Conservation (phyloP, 2,888 invertebrate species). For the Drosophila colorata region DNA sequence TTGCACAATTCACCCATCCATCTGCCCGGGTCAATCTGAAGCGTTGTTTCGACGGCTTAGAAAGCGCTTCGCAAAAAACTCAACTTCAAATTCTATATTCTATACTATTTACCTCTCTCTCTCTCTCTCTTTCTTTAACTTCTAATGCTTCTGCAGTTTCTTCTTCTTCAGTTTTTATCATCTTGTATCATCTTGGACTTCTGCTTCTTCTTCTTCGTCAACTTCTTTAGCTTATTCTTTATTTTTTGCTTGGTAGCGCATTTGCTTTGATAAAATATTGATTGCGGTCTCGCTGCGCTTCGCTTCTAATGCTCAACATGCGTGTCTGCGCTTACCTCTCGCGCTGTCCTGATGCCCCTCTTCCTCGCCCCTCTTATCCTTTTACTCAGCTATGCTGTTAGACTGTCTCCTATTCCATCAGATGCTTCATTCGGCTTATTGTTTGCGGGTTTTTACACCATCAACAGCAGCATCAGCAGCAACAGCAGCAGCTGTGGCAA, state of each 20-base stretch:
- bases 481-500: slow-evolving; percentile 28
- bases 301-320: slow-evolving; percentile 64
- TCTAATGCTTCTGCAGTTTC: neutral
- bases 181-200: slow-evolving; percentile 1
- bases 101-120: neutral
- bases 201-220: neutral
- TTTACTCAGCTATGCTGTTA: slow-evolving; percentile 12
- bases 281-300: slow-evolving; percentile 64
- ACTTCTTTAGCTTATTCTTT: slow-evolving; percentile 11
- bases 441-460: slow-evolving; percentile 41
- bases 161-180: too few relatives aligned
- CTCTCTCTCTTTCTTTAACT: neutral
- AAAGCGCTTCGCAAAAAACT: slow-evolving; percentile 29
- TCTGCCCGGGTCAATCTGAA: slow-evolving; percentile 34
- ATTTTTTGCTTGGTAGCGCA: slow-evolving; percentile 34
- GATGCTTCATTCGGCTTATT: slow-evolving; percentile 53
- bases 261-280: slow-evolving; percentile 78
- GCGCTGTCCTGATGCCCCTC: neutral
- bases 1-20: neutral
- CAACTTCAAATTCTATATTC: slow-evolving; percentile 35
- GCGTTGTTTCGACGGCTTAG: slow-evolving; percentile 36
- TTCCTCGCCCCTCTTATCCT: slow-evolving; percentile 1
- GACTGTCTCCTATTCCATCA: slow-evolving; percentile 22
- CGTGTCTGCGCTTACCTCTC: slow-evolving; percentile 51
- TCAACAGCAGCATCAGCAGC: slow-evolving; percentile 18